phyloP scores from a whole-genome alignment of 2,888 invertebrate genomes.

The Scotopteryx bipunctaria region DNA sequence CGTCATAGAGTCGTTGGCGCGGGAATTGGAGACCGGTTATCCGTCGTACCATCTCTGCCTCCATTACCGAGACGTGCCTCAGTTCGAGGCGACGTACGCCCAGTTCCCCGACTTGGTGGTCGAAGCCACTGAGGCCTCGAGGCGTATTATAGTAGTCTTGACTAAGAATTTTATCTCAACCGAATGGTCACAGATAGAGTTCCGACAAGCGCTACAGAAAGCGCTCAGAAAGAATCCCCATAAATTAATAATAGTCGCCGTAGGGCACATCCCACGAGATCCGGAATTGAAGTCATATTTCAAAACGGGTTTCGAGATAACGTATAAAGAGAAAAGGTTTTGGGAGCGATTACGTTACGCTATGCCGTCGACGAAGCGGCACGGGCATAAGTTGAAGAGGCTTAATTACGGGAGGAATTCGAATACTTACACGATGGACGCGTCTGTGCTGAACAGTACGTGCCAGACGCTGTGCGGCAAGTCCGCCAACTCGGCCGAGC shows the following conservation, averaged over 20 bases:
- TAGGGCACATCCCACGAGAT: constrained; percentile 91
- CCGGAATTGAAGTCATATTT: constrained; percentile 94
- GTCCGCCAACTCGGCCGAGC: constrained; percentile 79
- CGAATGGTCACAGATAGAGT: constrained; percentile 96
- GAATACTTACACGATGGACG: constrained; percentile 93
- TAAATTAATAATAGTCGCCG: constrained; percentile 93
- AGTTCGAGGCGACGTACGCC: constrained; percentile 87
- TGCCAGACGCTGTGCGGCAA: constrained; percentile 84
- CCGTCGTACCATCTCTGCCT: constrained; percentile 93
- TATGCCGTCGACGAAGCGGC: constrained; percentile 91
- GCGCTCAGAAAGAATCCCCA: constrained; percentile 92
- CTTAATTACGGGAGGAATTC: constrained; percentile 90
- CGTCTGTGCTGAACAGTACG: constrained; percentile 84
- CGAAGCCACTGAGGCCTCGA: constrained; percentile 94
- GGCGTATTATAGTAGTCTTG: constrained; percentile 93
- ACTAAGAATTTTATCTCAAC: constrained; percentile 95
- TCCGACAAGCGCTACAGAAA: constrained; percentile 94
- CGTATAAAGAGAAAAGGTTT: constrained; percentile 96
- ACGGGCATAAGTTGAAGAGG: constrained; percentile 79
- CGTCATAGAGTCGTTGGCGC: constrained; percentile 92
- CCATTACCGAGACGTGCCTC: constrained; percentile 93
- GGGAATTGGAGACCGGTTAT: constrained; percentile 92
- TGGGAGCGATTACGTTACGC: constrained; percentile 97
- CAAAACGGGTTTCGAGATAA: constrained; percentile 92
- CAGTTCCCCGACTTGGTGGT: constrained; percentile 90